Base-by-base conservation (phyloP, 2,888 invertebrate genomes). In the Hydrotaea cyrtoneurina region DNA sequence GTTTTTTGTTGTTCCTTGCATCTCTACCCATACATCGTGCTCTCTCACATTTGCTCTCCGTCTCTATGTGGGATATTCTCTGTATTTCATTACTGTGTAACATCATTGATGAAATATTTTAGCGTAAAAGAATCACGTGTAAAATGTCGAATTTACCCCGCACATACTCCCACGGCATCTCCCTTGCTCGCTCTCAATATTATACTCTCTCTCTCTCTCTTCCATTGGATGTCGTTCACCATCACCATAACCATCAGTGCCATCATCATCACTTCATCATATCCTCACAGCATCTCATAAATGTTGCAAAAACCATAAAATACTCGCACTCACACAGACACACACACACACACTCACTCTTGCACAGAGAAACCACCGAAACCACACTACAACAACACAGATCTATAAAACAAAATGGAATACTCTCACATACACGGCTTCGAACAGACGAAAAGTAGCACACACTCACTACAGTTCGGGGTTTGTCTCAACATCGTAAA, bases 261-360 rank as follows among this genome's bases (percentile, higher is more conserved):
- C 69, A 66, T 66, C 66, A 53, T 53, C 76, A 66, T 53, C 21
- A 36, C 39, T 15, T 46, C 53, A 57, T 69, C 64, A 53, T 43
- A 31, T 53, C 17, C 23, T 57, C 66, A 57, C 43, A 55, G 43
- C 43, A 39, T 77, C 23, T 43, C 26, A 57, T 66, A 69, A 74
- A 74, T 74, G 46, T 62, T 74, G n/a, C 43, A 74, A 73, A 57
- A n/a, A 73, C 39, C 39, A 73, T 57, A 55, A 74, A 59, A 74
- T 57, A 43, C 19, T 36, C 55, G 1, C 39, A 39, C 31, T 4
- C 53, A 72, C 53, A 72, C 53, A n/a, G n/a, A n/a, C 55, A 3
- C 39, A 39, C 31, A 31, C 53, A 72, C 53, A 72, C 53, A n/a
- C n/a, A n/a, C n/a, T n/a, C n/a, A n/a, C n/a, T n/a, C n/a, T n/a